Conservation (phyloP, 2,113 vertebrate species). For the Picathartes gymnocephalus region DNA sequence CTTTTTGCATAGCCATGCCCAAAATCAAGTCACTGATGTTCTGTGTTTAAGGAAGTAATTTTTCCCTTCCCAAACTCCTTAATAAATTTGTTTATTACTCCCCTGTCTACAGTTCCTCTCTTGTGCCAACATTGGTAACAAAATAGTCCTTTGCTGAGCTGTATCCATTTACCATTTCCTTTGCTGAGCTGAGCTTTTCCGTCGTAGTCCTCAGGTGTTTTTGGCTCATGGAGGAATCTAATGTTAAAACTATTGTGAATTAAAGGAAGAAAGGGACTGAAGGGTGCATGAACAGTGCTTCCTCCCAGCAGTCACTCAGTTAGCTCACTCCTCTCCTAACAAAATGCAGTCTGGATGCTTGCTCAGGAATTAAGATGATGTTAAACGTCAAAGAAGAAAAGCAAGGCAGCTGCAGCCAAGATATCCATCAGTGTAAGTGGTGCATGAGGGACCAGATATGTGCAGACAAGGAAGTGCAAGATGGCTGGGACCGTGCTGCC, state of each 20-base stretch:
- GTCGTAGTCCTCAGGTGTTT: background rate
- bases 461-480: background rate
- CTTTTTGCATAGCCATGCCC: background rate
- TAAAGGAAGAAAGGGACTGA: background rate
- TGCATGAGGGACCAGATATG: background rate
- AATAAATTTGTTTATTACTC: background rate
- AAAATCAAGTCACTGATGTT: background rate
- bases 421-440: background rate
- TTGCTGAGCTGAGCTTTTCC: background rate
- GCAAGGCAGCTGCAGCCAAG: background rate
- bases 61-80: background rate
- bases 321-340: background rate
- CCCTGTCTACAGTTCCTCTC: background rate
- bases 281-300: background rate
- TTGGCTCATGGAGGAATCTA: background rate
- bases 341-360: background rate
- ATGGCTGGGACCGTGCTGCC: background rate
- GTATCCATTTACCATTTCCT: background rate
- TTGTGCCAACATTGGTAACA: background rate
- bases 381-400: background rate
- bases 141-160: background rate
- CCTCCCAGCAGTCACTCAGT: background rate
- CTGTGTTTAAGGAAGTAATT: background rate
- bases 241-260: background rate
- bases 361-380: background rate